A percentile compares a stretch with the other conserved stretches of the same genome.
These are phyloP conservation scores for Aldrovandia affinis DNA, from an alignment of 2,797 vertebrate genomes.

Conservation along the genomic window DNA sequence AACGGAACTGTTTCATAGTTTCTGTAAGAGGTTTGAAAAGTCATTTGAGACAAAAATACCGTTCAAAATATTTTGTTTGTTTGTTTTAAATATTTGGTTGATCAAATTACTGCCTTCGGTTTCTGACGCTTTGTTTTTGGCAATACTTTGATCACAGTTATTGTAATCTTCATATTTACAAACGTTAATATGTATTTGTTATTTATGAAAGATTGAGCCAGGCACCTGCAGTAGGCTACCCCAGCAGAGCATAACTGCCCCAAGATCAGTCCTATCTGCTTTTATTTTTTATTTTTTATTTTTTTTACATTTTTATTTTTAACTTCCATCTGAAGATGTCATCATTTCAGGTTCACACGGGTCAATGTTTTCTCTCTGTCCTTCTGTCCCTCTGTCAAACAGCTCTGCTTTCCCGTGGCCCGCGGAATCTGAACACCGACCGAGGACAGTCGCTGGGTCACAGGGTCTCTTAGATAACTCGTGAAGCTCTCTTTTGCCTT, in stretches of 20 bases:
- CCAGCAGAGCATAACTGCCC: background rate
- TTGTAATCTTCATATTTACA: slow-evolving; percentile 11
- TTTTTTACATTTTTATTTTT: background rate
- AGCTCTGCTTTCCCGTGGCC: background rate
- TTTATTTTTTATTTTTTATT: no score
- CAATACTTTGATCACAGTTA: slow-evolving; percentile 15
- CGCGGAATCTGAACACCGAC: no score
- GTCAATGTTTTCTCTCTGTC: background rate
- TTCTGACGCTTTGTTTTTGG: background rate
- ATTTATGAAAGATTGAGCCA: background rate
- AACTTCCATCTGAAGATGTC: background rate
- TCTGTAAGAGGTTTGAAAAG: background rate
- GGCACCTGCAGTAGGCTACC: background rate
- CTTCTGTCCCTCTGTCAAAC: background rate
- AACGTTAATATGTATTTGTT: background rate
- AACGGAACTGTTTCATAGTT: background rate
- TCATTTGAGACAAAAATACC: slow-evolving; percentile 1
- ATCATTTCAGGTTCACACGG: background rate
- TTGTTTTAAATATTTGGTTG: slow-evolving; percentile 16
- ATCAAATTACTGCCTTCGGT: slow-evolving; percentile 14
- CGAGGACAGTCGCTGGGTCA: background rate
- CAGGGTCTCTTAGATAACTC: background rate
- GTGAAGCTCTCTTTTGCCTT: background rate
- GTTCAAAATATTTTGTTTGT: background rate
- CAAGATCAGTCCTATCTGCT: no score